Evolutionary conservation across 2,888 invertebrate genomes (phyloP).

Genomic region (Drosophila ochracea): DNA sequence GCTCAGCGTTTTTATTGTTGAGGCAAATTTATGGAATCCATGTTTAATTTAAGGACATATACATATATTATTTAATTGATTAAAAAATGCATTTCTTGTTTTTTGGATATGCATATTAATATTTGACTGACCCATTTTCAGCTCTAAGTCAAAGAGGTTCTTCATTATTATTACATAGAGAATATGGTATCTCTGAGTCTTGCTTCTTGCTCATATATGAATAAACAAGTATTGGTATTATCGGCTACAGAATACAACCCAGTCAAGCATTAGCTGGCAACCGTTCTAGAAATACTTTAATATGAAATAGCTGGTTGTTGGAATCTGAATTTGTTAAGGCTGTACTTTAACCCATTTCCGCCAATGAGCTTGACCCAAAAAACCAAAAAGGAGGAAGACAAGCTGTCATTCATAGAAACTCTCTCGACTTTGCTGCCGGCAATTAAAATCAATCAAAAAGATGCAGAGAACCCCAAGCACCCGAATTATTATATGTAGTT

Average conservation of each 20-base stretch:
- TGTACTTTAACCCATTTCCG: slow-evolving; percentile 52
- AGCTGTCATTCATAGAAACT: slow-evolving; percentile 48
- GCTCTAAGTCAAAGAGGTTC: neutral
- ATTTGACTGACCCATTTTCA: neutral
- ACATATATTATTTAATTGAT: neutral
- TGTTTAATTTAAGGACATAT: neutral
- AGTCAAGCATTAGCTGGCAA: neutral
- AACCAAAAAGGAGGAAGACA: slow-evolving; percentile 19
- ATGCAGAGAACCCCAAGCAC: slow-evolving; percentile 23
- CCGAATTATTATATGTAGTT: slow-evolving; percentile 5
- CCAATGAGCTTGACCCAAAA: slow-evolving; percentile 70
- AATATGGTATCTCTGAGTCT: slow-evolving; percentile 3
- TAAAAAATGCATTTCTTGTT: neutral
- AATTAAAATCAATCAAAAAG: slow-evolving; percentile 77
- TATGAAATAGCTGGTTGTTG: neutral
- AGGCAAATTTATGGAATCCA: neutral
- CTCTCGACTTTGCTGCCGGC: slow-evolving; percentile 29
- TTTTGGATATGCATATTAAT: neutral
- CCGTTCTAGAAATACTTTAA: neutral
- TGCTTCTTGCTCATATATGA: neutral
- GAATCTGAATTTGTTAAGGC: slow-evolving; percentile 12
- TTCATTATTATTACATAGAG: neutral
- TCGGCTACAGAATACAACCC: neutral
- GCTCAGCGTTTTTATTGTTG: neutral
- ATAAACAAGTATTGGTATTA: neutral